Evolutionary conservation across 2,888 invertebrate species (phyloP).

Genomic region (Eupithecia insigniata): DNA sequence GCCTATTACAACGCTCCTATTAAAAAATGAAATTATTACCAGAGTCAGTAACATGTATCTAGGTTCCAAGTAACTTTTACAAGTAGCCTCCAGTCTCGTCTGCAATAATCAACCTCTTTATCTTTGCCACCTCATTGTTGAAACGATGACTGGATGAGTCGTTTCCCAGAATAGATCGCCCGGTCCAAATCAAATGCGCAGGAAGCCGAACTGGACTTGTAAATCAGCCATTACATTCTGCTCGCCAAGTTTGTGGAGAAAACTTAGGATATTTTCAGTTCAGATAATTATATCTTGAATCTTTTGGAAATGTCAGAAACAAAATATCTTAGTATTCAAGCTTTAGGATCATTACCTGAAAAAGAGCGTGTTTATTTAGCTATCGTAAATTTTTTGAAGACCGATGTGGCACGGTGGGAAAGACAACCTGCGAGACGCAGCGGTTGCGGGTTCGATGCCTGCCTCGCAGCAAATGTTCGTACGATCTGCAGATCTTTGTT

Average conservation of each 20-base stretch:
- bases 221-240: slow-evolving; percentile 51
- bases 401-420: too few species aligned
- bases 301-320: too few species aligned
- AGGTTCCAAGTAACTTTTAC: too few species aligned
- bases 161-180: slow-evolving; percentile 76
- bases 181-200: slow-evolving; percentile 82
- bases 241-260: slow-evolving; percentile 16
- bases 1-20: too few species aligned
- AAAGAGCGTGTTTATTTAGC: too few species aligned
- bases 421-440: too few species aligned
- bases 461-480: neutral
- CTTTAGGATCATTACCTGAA: too few species aligned
- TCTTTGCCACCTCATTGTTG: slow-evolving; percentile 72
- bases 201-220: slow-evolving; percentile 71
- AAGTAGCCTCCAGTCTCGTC: slow-evolving; percentile 7
- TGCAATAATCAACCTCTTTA: slow-evolving; percentile 28
- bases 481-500: neutral
- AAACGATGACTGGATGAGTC: slow-evolving; percentile 75
- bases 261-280: slow-evolving; percentile 23
- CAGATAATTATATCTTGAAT: too few species aligned
- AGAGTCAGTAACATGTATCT: too few species aligned
- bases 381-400: too few species aligned
- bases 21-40: too few species aligned
- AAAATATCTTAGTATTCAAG: too few species aligned
- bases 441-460: neutral